Evolutionary conservation across 2,113 vertebrate genomes (phyloP).

Genomic region (Cochlearius cochlearius): DNA sequence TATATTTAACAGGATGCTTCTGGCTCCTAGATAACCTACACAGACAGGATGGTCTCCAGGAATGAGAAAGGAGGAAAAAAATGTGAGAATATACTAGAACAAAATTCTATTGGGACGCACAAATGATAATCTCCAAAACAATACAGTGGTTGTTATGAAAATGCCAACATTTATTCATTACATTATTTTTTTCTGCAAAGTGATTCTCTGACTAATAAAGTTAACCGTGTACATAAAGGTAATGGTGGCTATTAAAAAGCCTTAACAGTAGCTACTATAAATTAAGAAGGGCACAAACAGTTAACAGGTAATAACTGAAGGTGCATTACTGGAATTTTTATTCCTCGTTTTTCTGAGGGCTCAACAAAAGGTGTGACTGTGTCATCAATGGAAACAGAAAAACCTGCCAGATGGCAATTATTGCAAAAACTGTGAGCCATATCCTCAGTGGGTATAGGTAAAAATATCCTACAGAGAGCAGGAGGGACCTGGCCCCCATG

Average conservation of each 20-base stretch:
- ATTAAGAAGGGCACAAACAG: background rate
- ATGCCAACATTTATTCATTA: background rate
- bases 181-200: background rate
- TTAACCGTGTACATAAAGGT: background rate
- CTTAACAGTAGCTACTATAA: background rate
- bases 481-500: background rate
- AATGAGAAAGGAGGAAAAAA: background rate
- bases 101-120: background rate
- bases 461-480: background rate
- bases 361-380: background rate
- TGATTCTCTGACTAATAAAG: background rate
- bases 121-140: background rate
- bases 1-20: background rate
- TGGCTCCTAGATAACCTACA: background rate
- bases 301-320: background rate
- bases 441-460: background rate
- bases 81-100: background rate
- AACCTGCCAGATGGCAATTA: background rate
- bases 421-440: background rate
- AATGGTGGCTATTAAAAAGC: background rate
- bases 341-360: background rate
- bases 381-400: background rate
- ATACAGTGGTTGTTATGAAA: background rate
- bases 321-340: background rate
- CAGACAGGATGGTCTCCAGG: accelerated